Conservation (phyloP, 2,797 vertebrate genomes). For the Rhinogobio ventralis region DNA sequence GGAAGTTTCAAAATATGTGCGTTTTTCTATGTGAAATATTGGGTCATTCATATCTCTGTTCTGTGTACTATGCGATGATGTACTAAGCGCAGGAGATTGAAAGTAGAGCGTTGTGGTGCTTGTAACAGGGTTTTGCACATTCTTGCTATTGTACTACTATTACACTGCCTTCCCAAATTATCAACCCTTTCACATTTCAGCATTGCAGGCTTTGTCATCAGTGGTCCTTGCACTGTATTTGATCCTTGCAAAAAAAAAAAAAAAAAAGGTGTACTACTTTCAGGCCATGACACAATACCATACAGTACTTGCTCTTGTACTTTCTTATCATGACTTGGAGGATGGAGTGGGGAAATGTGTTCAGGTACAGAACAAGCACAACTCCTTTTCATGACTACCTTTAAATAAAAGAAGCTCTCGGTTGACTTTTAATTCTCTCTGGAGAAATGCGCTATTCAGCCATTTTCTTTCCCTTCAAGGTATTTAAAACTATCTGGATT, state of each 20-base stretch:
- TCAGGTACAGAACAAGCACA: conserved; percentile 33
- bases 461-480: conserved; percentile 68
- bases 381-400: conserved; percentile 39
- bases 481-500: conserved; percentile 67
- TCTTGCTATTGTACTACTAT: conserved; percentile 4
- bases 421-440: conserved; percentile 73
- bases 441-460: conserved; percentile 67
- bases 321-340: conserved; percentile 13
- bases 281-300: neutral
- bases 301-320: neutral
- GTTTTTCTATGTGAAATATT: conserved; percentile 39
- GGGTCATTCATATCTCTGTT: conserved; percentile 38
- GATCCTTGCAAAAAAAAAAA: neutral
- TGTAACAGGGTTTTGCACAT: neutral
- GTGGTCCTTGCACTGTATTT: conserved; percentile 17
- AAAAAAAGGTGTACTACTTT: neutral
- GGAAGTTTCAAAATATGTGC: conserved; percentile 40
- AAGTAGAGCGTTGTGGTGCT: neutral
- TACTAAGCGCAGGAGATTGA: conserved; percentile 3
- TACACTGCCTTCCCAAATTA: conserved; percentile 3
- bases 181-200: conserved; percentile 7
- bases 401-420: conserved; percentile 66
- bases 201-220: neutral
- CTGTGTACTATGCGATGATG: conserved; percentile 1
- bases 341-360: neutral